These are phyloP conservation scores for Platalea minor DNA, from an alignment of 2,797 vertebrate genomes.

Conservation along the genomic window DNA sequence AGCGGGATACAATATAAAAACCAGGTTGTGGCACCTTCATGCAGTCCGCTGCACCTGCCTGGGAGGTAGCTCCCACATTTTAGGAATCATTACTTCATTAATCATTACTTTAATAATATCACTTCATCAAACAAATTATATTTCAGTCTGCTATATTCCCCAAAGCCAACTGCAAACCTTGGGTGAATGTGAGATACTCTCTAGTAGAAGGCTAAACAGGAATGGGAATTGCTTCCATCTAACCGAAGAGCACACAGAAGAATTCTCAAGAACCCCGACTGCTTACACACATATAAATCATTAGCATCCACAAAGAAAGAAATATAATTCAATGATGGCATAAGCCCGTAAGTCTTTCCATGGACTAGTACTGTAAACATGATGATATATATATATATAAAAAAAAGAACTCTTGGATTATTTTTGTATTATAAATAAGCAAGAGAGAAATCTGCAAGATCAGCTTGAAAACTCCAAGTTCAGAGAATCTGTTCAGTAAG, in stretches of 20 bases:
- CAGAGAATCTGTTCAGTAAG: not conserved
- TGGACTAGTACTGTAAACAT: not conserved
- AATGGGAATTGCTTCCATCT: not conserved
- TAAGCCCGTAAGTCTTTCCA: not conserved
- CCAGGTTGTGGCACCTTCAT: not conserved
- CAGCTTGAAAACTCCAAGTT: not conserved
- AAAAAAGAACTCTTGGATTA: not conserved
- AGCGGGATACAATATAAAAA: not conserved
- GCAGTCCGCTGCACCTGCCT: not conserved
- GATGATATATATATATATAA: not conserved
- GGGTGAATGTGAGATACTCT: not conserved
- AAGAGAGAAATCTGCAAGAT: not conserved
- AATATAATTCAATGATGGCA: not conserved
- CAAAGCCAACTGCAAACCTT: not conserved
- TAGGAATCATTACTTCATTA: not conserved
- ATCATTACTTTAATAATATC: not conserved
- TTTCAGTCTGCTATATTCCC: not conserved
- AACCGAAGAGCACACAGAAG: not conserved
- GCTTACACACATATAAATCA: not conserved
- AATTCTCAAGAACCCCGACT: not conserved
- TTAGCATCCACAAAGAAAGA: not conserved
- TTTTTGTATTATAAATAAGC: not conserved
- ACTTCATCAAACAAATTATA: not conserved
- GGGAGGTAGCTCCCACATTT: not conserved
- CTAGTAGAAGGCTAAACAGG: not conserved